Evolutionary conservation across 2,888 invertebrate species (phyloP), one percentile per base, ranked within the genome.

Genomic region (Nomada fabriciana): DNA sequence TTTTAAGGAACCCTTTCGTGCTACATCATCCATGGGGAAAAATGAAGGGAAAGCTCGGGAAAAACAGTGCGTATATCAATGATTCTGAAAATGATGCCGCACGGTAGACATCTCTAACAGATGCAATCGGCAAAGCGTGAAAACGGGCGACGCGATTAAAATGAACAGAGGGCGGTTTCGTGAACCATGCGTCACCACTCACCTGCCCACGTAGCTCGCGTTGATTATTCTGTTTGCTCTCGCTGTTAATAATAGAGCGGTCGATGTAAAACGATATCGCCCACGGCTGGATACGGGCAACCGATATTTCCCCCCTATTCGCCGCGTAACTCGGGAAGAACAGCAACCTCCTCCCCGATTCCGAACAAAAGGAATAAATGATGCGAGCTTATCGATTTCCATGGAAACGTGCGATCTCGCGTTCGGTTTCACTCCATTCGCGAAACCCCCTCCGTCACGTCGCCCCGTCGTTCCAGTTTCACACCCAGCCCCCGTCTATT

Each of bases 381-480:
- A 80, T 52, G 50, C 67, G 81, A 68, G 43, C 36, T 67, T 73
- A 73, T 80, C 80, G 83, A 82, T 74, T 47, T 64, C 57, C 55
- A 52, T n/a, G 47, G 53, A 57, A 53, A 72, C 61, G 67, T 20
- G 29, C 23, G 43, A 57, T 63, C 47, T 42, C 13, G 57, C 42
- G 36, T 65, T 13, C 63, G 50, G 7, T 36, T 76, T 64, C 13
- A 59, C 50, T 57, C 71, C 25, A 29, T 9, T 29, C 29, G 20
- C 43, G 5, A 29, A 18, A 42, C 50, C 20, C 13, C 10, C 11
- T 20, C 18, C 15, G 47, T 23, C 18, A 2, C 53, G 20, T 53
- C 23, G 25, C 1, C 50, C 10, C 18, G 25, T 7, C 36, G 36
- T 36, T 36, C 36, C 36, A 0, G 0, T 36, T 36, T 7, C 7